A percentile compares a stretch with the other conserved stretches of the same genome.
Evolutionary conservation across 1,140 invertebrate genomes (phyloP).

Genomic region (Trachymyrmex septentrionalis): DNA sequence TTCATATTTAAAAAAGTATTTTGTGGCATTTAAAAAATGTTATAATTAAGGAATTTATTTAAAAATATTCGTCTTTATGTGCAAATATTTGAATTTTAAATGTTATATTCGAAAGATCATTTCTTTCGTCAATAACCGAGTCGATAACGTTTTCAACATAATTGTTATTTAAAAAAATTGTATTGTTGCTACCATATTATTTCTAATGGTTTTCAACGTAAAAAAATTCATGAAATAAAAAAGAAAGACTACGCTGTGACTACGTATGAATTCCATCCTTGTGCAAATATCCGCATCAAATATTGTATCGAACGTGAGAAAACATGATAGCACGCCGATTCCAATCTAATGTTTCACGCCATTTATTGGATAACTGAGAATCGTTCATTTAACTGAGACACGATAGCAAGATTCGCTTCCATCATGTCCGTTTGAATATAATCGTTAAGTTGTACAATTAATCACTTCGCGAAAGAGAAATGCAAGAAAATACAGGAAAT

Average conservation of each 20-base stretch:
- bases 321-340: constrained; percentile 37
- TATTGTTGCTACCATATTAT: background rate
- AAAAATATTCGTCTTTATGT: background rate
- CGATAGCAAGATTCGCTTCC: constrained; percentile 39
- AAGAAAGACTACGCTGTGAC: background rate
- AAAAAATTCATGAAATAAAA: constrained; percentile 5
- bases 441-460: constrained; percentile 61
- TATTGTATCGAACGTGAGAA: constrained; percentile 44
- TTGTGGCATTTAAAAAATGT: too few species aligned
- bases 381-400: constrained; percentile 44
- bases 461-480: constrained; percentile 41
- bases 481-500: constrained; percentile 54
- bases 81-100: background rate
- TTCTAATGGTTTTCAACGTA: background rate
- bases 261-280: constrained; percentile 1
- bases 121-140: background rate
- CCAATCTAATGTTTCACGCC: constrained; percentile 28
- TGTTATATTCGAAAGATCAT: background rate
- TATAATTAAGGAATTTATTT: background rate
- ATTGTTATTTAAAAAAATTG: background rate
- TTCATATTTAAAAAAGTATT: background rate
- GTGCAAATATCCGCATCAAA: constrained; percentile 28
- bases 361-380: constrained; percentile 54
- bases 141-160: background rate
- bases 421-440: constrained; percentile 58